A percentile compares a stretch with the other conserved stretches of the same genome.
Evolutionary conservation across 23 tunicate species (phyloP).

Genomic region (Corella eumyota): DNA sequence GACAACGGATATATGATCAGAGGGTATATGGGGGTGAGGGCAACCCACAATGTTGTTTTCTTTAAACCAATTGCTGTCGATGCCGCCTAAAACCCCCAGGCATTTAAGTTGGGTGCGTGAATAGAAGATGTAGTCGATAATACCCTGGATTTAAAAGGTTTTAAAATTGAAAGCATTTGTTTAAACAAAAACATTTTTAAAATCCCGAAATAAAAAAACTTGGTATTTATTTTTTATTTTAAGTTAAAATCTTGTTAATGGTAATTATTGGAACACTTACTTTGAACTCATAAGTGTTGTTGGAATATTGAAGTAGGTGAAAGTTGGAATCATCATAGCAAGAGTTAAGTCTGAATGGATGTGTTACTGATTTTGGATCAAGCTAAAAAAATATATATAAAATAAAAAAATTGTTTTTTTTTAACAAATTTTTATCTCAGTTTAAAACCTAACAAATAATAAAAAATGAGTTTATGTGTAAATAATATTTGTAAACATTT

Average conservation of each 20-base stretch:
- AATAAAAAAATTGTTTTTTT: too few relatives aligned
- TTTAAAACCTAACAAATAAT: too few relatives aligned
- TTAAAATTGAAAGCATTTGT: too few relatives aligned
- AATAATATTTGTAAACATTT: too few relatives aligned
- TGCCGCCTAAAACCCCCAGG: slow-evolving; percentile 78
- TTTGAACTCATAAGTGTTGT: slow-evolving; percentile 96
- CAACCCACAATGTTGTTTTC: slow-evolving; percentile 72
- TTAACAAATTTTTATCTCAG: too few relatives aligned
- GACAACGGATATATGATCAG: slow-evolving; percentile 87
- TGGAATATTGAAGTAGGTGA: slow-evolving; percentile 52
- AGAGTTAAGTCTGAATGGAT: slow-evolving; percentile 90
- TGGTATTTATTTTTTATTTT: neutral
- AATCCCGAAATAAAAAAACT: neutral
- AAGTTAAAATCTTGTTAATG: neutral
- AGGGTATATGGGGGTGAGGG: slow-evolving; percentile 96
- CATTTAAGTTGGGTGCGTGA: slow-evolving; percentile 88
- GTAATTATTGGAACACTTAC: slow-evolving; percentile 23
- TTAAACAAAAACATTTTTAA: neutral
- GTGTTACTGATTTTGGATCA: slow-evolving; percentile 66
- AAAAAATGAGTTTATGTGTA: too few relatives aligned
- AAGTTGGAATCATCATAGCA: slow-evolving; percentile 60
- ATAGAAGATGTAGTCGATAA: slow-evolving; percentile 99
- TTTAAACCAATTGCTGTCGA: slow-evolving; percentile 59
- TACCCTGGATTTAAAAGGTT: slow-evolving; percentile 43
- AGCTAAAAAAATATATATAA: slow-evolving; percentile 19